Base-by-base conservation (phyloP, 2,113 vertebrate genomes). In the Emydura subglobosa region DNA sequence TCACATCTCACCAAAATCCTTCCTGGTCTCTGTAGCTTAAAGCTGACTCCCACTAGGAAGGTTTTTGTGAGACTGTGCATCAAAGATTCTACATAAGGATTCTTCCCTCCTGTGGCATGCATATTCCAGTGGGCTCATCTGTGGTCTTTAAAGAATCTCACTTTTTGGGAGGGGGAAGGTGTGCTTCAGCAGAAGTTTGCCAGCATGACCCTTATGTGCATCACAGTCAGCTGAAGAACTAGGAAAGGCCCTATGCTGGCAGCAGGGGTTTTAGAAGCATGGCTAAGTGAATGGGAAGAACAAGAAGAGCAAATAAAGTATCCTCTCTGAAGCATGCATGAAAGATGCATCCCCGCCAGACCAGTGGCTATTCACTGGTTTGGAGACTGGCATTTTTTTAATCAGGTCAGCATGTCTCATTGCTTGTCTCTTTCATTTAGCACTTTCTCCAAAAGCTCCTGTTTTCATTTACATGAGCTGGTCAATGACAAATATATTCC, bases 261-360 rank as follows among this genome's bases (percentile, higher is more conserved):
- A 72, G n/a, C 65, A 22, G 19, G n/a, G 19, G 65, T n/a, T 92
- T 93, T 93, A 83, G 94, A 51, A 93, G 92, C 2, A 9, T 10
- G 47, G 84, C 85, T 95, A 87, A 68, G 1, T 65, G 47, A 44
- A 54, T 79, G 82, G 79, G 96, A 96, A 96, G 89, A 89, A 93
- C 95, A 89, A 50, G 68, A 57, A 57, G 90, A 86, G 92, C 83
- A 95, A 34, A 44, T 87, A 25, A 83, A 83, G 92, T 85, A 92
- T 91, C 90, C 94, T 94, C 94, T n/a, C 31, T 53, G 16, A 50
- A n/a, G 49, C 65, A 24, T 74, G 91, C 81, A 91, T 81, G 83
- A 86, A 92, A 96, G 84, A 84, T 85, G 86, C 82, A 93, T 82
- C 42, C 51, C 34, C 68, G 91, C 44, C 29, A 86, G 85, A 81